These are phyloP conservation scores for Lasioglossum baleicum DNA, from an alignment of 1,140 invertebrate species.

Conservation along the genomic window DNA sequence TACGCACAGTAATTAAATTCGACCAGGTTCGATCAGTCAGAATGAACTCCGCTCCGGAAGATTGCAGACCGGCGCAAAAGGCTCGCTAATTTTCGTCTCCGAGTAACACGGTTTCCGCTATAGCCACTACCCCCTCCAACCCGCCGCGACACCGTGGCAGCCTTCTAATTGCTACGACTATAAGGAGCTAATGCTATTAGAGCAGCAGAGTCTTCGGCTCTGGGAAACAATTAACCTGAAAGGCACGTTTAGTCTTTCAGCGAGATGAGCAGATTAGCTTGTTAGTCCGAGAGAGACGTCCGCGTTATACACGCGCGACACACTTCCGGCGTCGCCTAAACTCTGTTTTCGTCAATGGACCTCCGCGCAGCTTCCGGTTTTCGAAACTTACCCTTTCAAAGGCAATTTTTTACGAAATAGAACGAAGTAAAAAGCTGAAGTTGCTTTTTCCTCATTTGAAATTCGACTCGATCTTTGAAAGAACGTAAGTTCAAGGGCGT, in stretches of 20 bases:
- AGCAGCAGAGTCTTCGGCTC: constrained; percentile 19
- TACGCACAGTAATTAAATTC: neutral
- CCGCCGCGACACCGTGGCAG: constrained; percentile 15
- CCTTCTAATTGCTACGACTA: constrained; percentile 52
- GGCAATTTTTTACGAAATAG: too few species aligned
- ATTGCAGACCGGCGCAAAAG: neutral
- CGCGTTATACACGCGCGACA: constrained; percentile 33
- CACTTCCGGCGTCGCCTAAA: neutral
- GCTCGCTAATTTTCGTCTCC: constrained; percentile 16
- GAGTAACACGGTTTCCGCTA: constrained; percentile 13
- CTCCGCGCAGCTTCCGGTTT: too few species aligned
- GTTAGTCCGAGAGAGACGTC: constrained; percentile 45
- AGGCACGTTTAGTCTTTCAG: constrained; percentile 60
- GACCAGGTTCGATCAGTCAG: neutral
- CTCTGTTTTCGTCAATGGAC: too few species aligned
- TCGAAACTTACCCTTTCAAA: too few species aligned
- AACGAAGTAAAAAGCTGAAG: too few species aligned
- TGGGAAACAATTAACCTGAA: constrained; percentile 63
- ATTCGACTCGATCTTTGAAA: too few species aligned
- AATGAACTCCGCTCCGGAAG: neutral
- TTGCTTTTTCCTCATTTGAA: too few species aligned
- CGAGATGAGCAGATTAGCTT: constrained; percentile 60
- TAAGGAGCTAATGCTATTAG: constrained; percentile 62
- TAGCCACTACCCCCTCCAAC: neutral
- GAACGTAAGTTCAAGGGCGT: too few species aligned